Evolutionary conservation across 1,140 invertebrate species (phyloP), one percentile per base, ranked within the genome.

Genomic region (Macrobrachium rosenbergii): DNA sequence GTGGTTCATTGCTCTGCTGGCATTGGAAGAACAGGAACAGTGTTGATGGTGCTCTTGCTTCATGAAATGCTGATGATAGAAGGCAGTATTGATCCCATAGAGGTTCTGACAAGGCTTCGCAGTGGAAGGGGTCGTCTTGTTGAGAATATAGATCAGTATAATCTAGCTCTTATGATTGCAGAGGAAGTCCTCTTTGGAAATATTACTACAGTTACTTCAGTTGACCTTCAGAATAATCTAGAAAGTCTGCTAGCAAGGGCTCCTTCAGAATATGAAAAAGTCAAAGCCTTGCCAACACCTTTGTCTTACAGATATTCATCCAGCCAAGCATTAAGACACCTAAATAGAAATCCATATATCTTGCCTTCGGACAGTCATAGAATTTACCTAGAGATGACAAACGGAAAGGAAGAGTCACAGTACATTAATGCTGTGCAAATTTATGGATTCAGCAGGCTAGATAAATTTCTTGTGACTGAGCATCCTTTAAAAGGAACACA

Each of bases 1-100:
- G 77, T 88, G 23, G 88, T 88, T 23, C 88, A 88, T 62, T 88
- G 88, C 45, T 88, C 88, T 28, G 88, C 88, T 60, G 88, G 88
- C 6, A 88, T 88, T 59, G 88, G 88, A 5, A 82, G 88, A 10
- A 88, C 88, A 17, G 88, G 88, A 17, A 88, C 88, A 43, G 82
- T 85, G 14, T 60, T 88, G 2, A 79, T 63, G 77, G 88, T 84
- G n/a, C 77, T 85, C 11, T 43, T 85, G 23, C 73, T 83, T 76
- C 81, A 28, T 76, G 88, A 88, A 37, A 73, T 80, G 67, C 63
- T 88, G 43, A n/a, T 19, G 3, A 2, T 75, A 3, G 17, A 73
- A n/a, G 77, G 77, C 43, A 62, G 63, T 17, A 28, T 88, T 12
- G 60, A 85, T 17, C 76, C 83, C 23, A 60, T 88, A 43, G 77